Evolutionary conservation across 2,888 invertebrate species (phyloP).

Genomic region (Philonicus albiceps): DNA sequence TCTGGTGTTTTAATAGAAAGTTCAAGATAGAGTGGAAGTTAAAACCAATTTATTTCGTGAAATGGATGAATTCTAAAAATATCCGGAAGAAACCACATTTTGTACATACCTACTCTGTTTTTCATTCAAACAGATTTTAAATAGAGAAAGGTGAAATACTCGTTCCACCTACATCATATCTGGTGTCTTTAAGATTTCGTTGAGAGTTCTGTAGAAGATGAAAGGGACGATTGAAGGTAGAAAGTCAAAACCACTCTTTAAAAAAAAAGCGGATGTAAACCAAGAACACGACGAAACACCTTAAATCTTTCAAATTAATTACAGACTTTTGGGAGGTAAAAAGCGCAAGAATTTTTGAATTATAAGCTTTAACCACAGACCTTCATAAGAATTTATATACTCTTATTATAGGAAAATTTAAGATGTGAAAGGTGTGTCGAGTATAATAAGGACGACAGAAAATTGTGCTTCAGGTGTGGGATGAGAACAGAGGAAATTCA

Average conservation of each 20-base stretch:
- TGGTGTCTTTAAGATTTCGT: background rate
- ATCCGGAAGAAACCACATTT: background rate
- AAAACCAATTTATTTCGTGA: background rate
- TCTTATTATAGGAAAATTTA: background rate
- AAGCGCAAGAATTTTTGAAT: background rate
- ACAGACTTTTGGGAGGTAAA: background rate
- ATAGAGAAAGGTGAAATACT: background rate
- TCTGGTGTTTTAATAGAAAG: background rate
- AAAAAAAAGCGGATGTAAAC: background rate
- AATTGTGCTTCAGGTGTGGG: background rate
- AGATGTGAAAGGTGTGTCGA: background rate
- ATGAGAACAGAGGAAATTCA: background rate
- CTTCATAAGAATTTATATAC: background rate
- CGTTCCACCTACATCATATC: background rate
- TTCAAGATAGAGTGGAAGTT: background rate
- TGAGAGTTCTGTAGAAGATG: background rate
- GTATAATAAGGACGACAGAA: background rate
- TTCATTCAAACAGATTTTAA: background rate
- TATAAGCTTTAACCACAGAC: background rate
- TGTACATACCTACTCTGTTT: background rate
- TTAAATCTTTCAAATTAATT: background rate
- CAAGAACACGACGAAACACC: background rate
- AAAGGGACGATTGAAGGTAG: background rate
- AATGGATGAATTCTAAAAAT: background rate
- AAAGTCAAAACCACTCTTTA: background rate